Base-by-base conservation (phyloP, 2,888 invertebrate species). In the Charanyca ferruginea region DNA sequence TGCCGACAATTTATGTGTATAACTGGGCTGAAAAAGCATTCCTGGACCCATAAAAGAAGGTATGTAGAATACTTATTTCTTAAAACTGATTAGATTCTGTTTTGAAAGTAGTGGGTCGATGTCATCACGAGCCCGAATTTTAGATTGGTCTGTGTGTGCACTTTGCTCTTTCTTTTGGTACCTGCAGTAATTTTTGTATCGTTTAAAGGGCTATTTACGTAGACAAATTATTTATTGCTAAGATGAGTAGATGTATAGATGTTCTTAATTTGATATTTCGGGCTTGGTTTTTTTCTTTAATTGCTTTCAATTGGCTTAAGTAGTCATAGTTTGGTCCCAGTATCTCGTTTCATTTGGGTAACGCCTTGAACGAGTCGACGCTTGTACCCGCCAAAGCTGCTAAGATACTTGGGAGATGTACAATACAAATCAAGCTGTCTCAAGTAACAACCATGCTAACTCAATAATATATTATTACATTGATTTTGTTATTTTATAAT, bases 1-100 rank as follows among this genome's bases (percentile, higher is more conserved):
- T 93, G 90, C 85, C 81, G 87, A 89, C 85, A 81, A 91, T 91
- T 89, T 89, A 89, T 93, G 93, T 91, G 91, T 88, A 83, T 87
- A 88, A 86, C 87, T 83, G 90, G 87, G 89, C 87, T 87, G 85
- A 86, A 86, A 85, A 85, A 86, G 86, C 88, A 86, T 89, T 85
- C 76, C 83, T 87, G 89, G 87, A 89, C 79, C 72, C 83, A 76
- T 79, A 84, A 78, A 77, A 83, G 69, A 85, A 90, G 91, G 93
- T 93, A 89, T 80, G 91, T 83, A 58, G 51, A 28, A 28, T 7
- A 61, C 55, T 65, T 74, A 73, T 82, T 76, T 73, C 58, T 69
- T 71, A 68, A 75, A 77, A 64, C 64, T 63, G 38, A 61, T 58
- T 44, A 71, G 73, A 82, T 77, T 83, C 70, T 62, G 25, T 70